Percentiles rank a stretch among this genome's conserved stretches.
phyloP scores from a whole-genome alignment of 2,113 vertebrate species.

The Struthio camelus region DNA sequence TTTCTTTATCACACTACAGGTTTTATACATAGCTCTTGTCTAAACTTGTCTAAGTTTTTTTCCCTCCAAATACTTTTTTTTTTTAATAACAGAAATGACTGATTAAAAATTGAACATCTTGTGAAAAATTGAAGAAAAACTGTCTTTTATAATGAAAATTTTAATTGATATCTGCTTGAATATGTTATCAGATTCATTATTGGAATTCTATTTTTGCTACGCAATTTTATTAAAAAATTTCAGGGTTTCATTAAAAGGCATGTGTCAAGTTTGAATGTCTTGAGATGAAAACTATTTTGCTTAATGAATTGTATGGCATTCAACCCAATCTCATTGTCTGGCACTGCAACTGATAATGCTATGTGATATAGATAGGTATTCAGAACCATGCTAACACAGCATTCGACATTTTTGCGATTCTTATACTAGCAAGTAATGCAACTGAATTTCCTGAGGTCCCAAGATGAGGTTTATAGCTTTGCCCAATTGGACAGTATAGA shows the following conservation, averaged over 20 bases:
- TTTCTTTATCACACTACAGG: background rate
- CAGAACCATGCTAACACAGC: background rate
- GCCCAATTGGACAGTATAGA: background rate
- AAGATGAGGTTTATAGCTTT: background rate
- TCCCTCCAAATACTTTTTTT: background rate
- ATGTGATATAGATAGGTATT: background rate
- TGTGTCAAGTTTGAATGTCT: background rate
- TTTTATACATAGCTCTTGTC: background rate
- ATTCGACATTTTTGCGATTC: background rate
- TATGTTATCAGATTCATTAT: background rate
- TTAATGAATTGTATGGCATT: conserved; percentile 27
- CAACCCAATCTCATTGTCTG: background rate
- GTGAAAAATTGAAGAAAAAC: conserved; percentile 45
- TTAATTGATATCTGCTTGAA: conserved; percentile 55
- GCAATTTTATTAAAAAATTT: background rate
- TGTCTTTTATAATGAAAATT: conserved; percentile 16
- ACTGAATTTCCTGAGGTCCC: background rate
- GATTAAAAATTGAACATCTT: conserved; percentile 28
- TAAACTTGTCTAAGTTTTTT: background rate
- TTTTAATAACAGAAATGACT: background rate
- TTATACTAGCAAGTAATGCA: background rate
- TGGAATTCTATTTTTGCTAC: conserved; percentile 23
- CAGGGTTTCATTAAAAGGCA: conserved; percentile 6
- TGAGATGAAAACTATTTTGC: background rate
- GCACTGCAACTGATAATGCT: background rate